A percentile compares a stretch with the other conserved stretches of the same genome.
Evolutionary conservation across 2,888 invertebrate species (phyloP).

Genomic region (Oscheius sp.): DNA sequence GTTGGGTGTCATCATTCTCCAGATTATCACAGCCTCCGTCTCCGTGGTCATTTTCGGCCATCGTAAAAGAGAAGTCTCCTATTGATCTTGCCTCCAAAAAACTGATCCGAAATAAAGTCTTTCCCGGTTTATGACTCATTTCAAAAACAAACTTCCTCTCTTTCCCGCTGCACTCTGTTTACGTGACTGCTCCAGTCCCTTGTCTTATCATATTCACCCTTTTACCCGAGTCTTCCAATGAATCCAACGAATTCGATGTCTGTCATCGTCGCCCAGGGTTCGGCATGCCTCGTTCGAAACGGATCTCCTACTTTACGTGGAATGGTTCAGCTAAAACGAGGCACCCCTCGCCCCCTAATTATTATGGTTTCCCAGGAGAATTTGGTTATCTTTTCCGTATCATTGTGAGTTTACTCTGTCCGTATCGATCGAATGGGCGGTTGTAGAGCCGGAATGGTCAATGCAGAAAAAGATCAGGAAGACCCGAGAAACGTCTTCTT

Average conservation of each 20-base stretch:
- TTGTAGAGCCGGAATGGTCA: not conserved
- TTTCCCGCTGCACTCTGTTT: slow-evolving; percentile 15
- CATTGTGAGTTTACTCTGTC: slow-evolving; percentile 8
- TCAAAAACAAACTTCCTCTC: not conserved
- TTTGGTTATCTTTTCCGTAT: not conserved
- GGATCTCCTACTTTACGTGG: slow-evolving; percentile 2
- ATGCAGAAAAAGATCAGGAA: not conserved
- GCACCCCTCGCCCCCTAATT: not conserved
- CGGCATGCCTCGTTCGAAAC: not conserved
- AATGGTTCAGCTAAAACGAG: not conserved
- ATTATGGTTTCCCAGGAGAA: not conserved
- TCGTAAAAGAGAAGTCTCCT: slow-evolving; percentile 38
- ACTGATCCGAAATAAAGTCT: slow-evolving; percentile 12
- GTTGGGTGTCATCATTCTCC: slow-evolving; percentile 49
- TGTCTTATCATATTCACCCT: not conserved
- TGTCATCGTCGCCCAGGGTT: not conserved
- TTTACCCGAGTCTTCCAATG: not conserved
- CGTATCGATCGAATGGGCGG: not conserved
- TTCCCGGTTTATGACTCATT: slow-evolving; percentile 1
- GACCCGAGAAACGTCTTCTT: slow-evolving; percentile 12
- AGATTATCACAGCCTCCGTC: slow-evolving; percentile 43
- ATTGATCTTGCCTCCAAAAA: slow-evolving; percentile 1
- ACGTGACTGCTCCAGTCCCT: not conserved
- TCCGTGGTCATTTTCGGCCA: slow-evolving; percentile 46
- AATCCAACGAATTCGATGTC: not conserved